These are phyloP conservation scores for Osmoderma eremita DNA, from an alignment of 2,888 invertebrate genomes.

Conservation along the genomic window DNA sequence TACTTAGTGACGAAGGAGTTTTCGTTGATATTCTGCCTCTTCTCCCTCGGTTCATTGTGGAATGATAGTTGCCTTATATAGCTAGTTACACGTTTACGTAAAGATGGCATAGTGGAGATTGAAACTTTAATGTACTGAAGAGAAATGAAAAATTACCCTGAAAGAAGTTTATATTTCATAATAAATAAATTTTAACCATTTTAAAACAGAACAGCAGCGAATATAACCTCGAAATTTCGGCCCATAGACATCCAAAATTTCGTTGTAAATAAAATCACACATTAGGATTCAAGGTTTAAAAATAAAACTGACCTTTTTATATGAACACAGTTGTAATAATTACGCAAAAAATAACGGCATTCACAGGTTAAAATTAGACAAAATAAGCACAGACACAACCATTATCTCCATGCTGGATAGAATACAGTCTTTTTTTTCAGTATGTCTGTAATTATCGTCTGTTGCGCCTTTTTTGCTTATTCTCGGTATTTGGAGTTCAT, in stretches of 20 bases:
- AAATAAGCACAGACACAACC: too few species aligned
- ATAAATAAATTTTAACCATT: too few species aligned
- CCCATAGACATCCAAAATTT: too few species aligned
- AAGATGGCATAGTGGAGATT: conserved; percentile 69
- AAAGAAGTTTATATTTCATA: too few species aligned
- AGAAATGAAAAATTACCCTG: too few species aligned
- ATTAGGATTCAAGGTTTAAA: conserved; percentile 12
- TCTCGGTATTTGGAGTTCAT: conserved; percentile 22
- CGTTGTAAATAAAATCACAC: conserved; percentile 4
- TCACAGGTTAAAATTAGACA: too few species aligned
- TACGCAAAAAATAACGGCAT: too few species aligned
- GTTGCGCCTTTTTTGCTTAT: background rate
- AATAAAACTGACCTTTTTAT: conserved; percentile 27
- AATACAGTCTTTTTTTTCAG: too few species aligned
- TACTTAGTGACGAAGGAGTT: conserved; percentile 77
- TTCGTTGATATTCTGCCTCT: conserved; percentile 64
- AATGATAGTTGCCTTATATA: conserved; percentile 79
- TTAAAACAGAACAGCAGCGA: background rate
- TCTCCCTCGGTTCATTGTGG: conserved; percentile 69
- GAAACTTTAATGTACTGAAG: background rate
- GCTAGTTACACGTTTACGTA: conserved; percentile 76
- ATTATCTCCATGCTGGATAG: too few species aligned
- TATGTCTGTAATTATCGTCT: background rate
- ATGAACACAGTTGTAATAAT: too few species aligned
- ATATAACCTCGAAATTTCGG: background rate